Evolutionary conservation across 2,797 vertebrate species (phyloP).

Genomic region (Pseudomugil tenellus): DNA sequence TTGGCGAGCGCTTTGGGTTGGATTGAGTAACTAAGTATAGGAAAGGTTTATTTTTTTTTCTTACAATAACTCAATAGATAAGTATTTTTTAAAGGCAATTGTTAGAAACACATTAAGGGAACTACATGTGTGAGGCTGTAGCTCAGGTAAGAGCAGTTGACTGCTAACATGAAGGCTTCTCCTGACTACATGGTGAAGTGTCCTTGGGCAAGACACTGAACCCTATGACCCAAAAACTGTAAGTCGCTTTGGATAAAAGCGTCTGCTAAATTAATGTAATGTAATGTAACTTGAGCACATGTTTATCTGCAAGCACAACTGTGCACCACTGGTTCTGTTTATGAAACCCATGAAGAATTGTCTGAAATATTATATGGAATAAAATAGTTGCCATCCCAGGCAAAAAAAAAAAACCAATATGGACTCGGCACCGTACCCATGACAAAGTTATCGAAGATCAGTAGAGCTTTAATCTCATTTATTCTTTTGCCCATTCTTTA

Average conservation of each 20-base stretch:
- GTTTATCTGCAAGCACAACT: not conserved
- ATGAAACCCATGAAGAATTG: too few relatives aligned
- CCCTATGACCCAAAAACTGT: too few relatives aligned
- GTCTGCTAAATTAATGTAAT: too few relatives aligned
- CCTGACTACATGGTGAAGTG: too few relatives aligned
- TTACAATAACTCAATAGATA: conserved; percentile 36
- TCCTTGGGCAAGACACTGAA: too few relatives aligned
- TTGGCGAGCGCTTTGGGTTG: conserved; percentile 80
- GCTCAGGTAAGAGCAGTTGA: too few relatives aligned
- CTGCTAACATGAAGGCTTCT: too few relatives aligned
- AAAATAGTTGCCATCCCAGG: conserved; percentile 21
- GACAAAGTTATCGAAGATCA: conserved; percentile 16
- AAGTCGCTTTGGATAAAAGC: too few relatives aligned
- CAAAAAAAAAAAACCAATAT: conserved; percentile 24
- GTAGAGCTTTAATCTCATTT: not conserved
- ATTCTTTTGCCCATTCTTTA: not conserved
- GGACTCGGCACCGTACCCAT: conserved; percentile 13
- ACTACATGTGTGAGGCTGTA: conserved; percentile 4
- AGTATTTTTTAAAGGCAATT: conserved; percentile 49
- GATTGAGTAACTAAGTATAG: conserved; percentile 79
- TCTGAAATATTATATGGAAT: conserved; percentile 23
- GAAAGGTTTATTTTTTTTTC: conserved; percentile 74
- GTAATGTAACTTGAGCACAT: too few relatives aligned
- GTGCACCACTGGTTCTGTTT: conserved; percentile 25
- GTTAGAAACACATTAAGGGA: conserved; percentile 11